Base-by-base conservation (phyloP, 2,113 vertebrate genomes). In the Gymnarchus niloticus region DNA sequence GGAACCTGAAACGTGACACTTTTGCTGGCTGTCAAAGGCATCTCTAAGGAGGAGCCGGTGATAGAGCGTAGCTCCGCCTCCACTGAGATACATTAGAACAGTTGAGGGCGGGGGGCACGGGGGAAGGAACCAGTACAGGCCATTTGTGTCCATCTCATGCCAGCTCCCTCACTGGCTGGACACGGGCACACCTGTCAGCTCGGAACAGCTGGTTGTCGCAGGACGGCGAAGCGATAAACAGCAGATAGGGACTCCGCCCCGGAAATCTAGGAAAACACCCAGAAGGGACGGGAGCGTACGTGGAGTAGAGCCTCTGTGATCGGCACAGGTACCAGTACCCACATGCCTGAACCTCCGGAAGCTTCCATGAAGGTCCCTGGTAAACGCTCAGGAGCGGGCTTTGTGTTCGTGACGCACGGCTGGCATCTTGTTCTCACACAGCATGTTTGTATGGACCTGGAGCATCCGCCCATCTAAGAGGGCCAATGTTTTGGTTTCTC, bases 11-110 rank as follows among this genome's bases (percentile, higher is more conserved):
- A 59, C 59, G 33, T 82, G 51, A 54, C 51, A 54, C 81, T 82
- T 82, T 51, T 19, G 19, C 56, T 54, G 56, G 23, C 33, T 59
- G 56, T 46, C 23, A 23, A 56, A 57, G 84, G 37, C 37, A 77
- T 52, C 65, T 77, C 52, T 57, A 76, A 46, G 69, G 84, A 85
- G 54, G 69, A 73, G 14, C 21, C 23, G 37, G 41, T 83, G 51
- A 57, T 23, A 78, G 69, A 14, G 17, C 69, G 3, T 56, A 85
- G 88, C 87, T 8, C 56, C 83, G n/a, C n/a, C n/a, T n/a, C 6
- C 85, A 88, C 89, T 90, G 89, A 90, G 92, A 93, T 76, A 88
- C 89, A 88, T 84, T 88, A 85, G 87, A 91, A 93, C 92, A 93
- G 93, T 91, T 94, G 92, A 92, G 86, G 51, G 83, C 4, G 90